These are phyloP conservation scores for Bubo blakistoni DNA, from an alignment of 2,113 vertebrate species.

Conservation along the genomic window DNA sequence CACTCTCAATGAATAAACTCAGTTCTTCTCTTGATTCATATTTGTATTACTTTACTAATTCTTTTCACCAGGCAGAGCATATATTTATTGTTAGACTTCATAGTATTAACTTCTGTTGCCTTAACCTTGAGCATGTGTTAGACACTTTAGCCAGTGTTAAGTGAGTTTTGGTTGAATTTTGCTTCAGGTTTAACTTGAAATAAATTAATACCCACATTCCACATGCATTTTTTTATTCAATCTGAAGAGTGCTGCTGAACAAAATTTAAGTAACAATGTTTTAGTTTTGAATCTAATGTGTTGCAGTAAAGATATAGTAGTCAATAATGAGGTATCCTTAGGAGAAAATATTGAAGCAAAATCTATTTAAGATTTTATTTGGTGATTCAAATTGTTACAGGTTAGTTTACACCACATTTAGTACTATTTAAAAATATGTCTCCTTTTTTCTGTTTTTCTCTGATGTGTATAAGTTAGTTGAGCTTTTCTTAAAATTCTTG, in stretches of 20 bases:
- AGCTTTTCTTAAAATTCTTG: background rate
- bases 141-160: background rate
- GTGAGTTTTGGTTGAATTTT: background rate
- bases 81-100: background rate
- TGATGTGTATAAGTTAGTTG: background rate
- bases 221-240: background rate
- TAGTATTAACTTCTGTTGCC: background rate
- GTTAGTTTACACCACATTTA: background rate
- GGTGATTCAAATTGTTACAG: background rate
- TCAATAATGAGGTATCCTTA: background rate
- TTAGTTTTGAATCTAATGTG: background rate
- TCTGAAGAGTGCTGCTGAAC: background rate
- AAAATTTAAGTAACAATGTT: background rate
- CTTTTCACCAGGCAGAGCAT: background rate
- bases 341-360: background rate
- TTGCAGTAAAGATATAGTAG: background rate
- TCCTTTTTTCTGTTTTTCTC: background rate
- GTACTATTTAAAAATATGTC: background rate
- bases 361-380: background rate
- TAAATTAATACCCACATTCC: background rate
- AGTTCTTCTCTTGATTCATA: background rate
- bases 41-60: background rate
- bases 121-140: background rate
- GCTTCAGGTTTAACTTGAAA: background rate
- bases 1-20: background rate